A percentile compares a stretch with the other conserved stretches of the same genome.
Conservation (phyloP, 1,140 invertebrate species). For the Drosophila parabipectinata region DNA sequence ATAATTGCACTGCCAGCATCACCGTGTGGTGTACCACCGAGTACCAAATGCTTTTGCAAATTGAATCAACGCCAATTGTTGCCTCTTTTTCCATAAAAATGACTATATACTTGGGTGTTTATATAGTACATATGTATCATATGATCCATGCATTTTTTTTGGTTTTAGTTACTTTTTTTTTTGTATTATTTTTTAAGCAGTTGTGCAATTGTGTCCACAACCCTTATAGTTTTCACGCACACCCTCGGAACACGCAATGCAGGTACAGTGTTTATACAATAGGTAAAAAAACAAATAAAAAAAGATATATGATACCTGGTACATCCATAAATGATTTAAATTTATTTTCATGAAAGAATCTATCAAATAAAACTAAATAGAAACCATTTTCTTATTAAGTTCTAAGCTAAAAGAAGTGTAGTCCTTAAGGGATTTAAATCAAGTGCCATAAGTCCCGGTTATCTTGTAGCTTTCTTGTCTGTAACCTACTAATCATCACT, state of each 20-base stretch:
- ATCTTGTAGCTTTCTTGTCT: too few relatives aligned
- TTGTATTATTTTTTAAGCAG: conserved; percentile 19
- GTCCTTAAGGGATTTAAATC: too few relatives aligned
- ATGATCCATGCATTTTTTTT: conserved; percentile 19
- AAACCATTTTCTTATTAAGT: too few relatives aligned
- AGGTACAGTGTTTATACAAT: conserved; percentile 1
- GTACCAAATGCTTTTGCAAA: conserved; percentile 58
- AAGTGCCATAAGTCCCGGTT: too few relatives aligned
- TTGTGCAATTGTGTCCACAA: not conserved
- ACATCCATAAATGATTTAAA: not conserved
- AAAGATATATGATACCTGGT: not conserved
- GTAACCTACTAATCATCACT: too few relatives aligned
- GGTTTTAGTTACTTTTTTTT: not conserved
- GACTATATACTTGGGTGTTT: not conserved
- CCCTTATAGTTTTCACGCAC: conserved; percentile 15
- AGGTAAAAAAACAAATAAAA: not conserved
- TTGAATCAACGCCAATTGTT: conserved; percentile 77
- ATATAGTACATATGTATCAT: not conserved
- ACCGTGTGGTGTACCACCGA: conserved; percentile 14
- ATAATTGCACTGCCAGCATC: conserved; percentile 31
- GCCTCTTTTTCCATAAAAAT: conserved; percentile 21
- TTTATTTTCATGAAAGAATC: too few relatives aligned
- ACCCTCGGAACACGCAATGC: conserved; percentile 21
- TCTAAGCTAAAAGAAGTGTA: too few relatives aligned
- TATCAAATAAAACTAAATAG: too few relatives aligned